Base-by-base conservation (phyloP, 2,888 invertebrate species). In the Neuroscelio doddi region DNA sequence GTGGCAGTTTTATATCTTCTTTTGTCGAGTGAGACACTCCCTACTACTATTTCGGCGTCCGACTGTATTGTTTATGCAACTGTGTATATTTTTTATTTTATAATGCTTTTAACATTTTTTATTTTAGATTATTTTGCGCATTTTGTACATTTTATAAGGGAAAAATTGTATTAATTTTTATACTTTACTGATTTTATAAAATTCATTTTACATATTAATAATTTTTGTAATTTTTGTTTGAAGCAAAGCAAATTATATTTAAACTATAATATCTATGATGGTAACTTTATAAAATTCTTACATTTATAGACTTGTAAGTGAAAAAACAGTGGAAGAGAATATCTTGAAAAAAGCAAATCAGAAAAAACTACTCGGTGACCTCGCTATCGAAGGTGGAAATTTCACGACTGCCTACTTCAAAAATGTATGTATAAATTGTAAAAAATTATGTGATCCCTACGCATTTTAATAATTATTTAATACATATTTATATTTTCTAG, bases 301-400 rank as follows among this genome's bases (percentile, higher is more conserved):
- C 51, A 55, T 50, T 80, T 83, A 12, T 72, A 93, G 98, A 65
- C 88, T 99, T 75, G 94, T 99, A 61, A 97, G 97, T 82, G 96
- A 97, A 83, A 93, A 92, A 86, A 98, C 99, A 7, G 94, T 99
- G 36, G 99, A 99, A 87, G 99, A 99, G 86, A 99, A 99, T 86
- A 99, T 99, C 77, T 86, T 99, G 78, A 97, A 97, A 86, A 99
- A 99, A 86, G 99, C 99, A 1, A 96, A 95, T 85, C 98, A 99
- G 86, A 99, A 99, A 86, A 90, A 97, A 67, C 88, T 96, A 82
- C 89, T 99, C 21, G 97, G 97, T 47, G 96, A 97, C 86, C 89
- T 98, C 80, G 98, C 99, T 42, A 99, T 99, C 80, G 99, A 99
- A 86, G 97, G 95, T 72, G 99, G 98, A 5, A 97, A 97, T 86